Evolutionary conservation across 1,140 invertebrate species (phyloP).

Genomic region (Drosophila tani): DNA sequence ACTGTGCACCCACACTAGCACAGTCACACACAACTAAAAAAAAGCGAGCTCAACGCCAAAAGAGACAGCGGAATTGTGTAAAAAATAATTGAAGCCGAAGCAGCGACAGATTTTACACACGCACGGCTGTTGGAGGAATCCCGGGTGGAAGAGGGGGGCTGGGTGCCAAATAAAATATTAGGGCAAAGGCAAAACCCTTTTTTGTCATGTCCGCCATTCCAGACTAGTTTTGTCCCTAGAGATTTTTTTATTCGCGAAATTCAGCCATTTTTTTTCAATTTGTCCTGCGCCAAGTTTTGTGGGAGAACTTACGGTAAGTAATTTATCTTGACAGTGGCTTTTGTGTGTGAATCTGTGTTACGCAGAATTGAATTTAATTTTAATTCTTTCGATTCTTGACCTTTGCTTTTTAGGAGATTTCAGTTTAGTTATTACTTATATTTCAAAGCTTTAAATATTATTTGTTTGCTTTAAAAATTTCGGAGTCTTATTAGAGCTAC

Average conservation of each 20-base stretch:
- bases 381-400: constrained; percentile 42
- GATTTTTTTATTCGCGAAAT: constrained; percentile 48
- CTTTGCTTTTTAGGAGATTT: background rate
- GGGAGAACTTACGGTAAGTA: constrained; percentile 71
- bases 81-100: constrained; percentile 81
- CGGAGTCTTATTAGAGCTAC: too few species aligned
- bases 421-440: background rate
- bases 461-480: too few species aligned
- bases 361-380: constrained; percentile 55
- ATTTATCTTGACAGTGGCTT: constrained; percentile 70
- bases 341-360: constrained; percentile 13
- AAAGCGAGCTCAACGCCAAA: constrained; percentile 50
- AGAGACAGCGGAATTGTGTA: constrained; percentile 75
- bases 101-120: constrained; percentile 71
- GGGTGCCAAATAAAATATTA: constrained; percentile 63
- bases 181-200: constrained; percentile 64
- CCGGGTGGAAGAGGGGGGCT: background rate
- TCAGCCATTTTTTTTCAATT: constrained; percentile 58
- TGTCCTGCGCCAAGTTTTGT: constrained; percentile 59
- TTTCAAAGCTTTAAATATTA: too few species aligned
- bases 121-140: constrained; percentile 31
- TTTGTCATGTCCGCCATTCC: constrained; percentile 31
- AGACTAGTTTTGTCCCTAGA: constrained; percentile 24
- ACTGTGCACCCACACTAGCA: constrained; percentile 23
- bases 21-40: constrained; percentile 32